These are phyloP conservation scores for Euthynnus affinis DNA, from an alignment of 2,797 vertebrate genomes.

Conservation along the genomic window DNA sequence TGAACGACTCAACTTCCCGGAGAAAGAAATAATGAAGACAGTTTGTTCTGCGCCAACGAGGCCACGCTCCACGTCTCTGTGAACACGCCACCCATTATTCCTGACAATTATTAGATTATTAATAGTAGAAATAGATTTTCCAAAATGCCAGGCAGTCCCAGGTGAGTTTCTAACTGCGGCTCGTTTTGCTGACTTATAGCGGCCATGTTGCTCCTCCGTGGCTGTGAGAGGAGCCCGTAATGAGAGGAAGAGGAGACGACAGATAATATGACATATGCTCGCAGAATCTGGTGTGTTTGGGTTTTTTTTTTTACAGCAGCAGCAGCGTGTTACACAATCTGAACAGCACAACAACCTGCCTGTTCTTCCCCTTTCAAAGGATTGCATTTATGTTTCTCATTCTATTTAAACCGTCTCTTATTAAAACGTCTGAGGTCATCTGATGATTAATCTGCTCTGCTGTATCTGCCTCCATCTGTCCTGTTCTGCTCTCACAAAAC, in stretches of 20 bases:
- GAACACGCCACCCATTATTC: conserved; percentile 7
- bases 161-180: conserved; percentile 24
- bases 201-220: conserved; percentile 25
- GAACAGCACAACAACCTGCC: no score
- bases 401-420: no score
- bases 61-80: neutral
- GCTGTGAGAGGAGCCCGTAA: conserved; percentile 21
- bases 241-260: conserved; percentile 34
- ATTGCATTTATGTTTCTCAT: no score
- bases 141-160: conserved; percentile 41
- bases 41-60: conserved; percentile 9
- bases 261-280: neutral
- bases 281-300: neutral
- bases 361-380: no score
- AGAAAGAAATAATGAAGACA: conserved; percentile 7
- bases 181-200: conserved; percentile 58
- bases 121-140: conserved; percentile 45
- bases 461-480: no score
- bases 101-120: conserved; percentile 62
- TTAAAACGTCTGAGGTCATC: no score
- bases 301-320: conserved; percentile 10
- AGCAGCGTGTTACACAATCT: no score
- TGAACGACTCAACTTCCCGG: conserved; percentile 16
- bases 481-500: no score
- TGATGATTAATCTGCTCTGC: no score